Evolutionary conservation across 2,888 invertebrate genomes (phyloP).

Genomic region (Stictocephala bisonia): DNA sequence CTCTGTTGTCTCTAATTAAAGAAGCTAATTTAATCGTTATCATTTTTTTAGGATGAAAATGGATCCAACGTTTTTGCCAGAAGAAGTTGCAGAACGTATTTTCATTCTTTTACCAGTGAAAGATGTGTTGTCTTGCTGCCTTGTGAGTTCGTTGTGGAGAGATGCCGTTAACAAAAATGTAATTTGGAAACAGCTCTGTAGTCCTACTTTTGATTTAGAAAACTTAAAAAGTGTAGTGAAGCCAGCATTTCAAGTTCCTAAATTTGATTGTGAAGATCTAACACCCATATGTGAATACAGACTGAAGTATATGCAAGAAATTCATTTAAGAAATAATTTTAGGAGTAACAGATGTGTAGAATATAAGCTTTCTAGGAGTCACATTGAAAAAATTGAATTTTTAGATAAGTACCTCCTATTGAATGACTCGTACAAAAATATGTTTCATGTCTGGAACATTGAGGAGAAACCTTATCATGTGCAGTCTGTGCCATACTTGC

Average conservation of each 20-base stretch:
- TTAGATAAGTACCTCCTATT: slow-evolving; percentile 18
- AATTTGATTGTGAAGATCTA: slow-evolving; percentile 26
- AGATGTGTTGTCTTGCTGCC: slow-evolving; percentile 50
- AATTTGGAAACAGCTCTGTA: slow-evolving; percentile 51
- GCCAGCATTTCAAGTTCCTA: slow-evolving; percentile 38
- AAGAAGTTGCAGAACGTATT: slow-evolving; percentile 51
- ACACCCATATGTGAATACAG: slow-evolving; percentile 49
- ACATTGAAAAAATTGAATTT: neutral
- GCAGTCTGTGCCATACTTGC: slow-evolving; percentile 45
- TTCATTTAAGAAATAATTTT: slow-evolving; percentile 49
- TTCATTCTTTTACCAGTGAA: slow-evolving; percentile 41
- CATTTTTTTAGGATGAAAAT: slow-evolving; percentile 2
- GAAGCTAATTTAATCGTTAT: neutral
- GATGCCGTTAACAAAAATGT: slow-evolving; percentile 51
- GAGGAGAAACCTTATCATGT: slow-evolving; percentile 25
- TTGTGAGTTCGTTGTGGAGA: slow-evolving; percentile 49
- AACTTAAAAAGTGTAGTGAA: slow-evolving; percentile 31
- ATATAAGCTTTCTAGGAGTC: slow-evolving; percentile 15
- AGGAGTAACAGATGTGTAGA: slow-evolving; percentile 40
- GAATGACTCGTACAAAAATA: neutral
- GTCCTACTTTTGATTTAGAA: slow-evolving; percentile 40
- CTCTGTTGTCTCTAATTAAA: no score
- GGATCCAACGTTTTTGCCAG: slow-evolving; percentile 47
- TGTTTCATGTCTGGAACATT: slow-evolving; percentile 45
- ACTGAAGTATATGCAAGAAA: slow-evolving; percentile 49